A percentile compares a stretch with the other conserved stretches of the same genome.
phyloP scores from a whole-genome alignment of 2,888 invertebrate genomes.

The Orthonychiurus folsomi region DNA sequence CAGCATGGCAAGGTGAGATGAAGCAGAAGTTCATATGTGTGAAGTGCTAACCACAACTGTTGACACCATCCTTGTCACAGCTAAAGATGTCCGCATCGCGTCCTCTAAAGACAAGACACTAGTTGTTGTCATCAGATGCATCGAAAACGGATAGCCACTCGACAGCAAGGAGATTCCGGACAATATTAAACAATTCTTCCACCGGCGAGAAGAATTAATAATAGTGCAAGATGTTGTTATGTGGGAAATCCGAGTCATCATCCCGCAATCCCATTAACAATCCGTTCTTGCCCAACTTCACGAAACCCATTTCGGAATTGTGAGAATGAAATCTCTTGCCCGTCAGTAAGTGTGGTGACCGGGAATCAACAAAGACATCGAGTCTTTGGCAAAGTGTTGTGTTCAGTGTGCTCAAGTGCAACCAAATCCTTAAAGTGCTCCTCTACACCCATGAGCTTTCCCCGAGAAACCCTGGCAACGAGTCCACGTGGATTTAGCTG shows the following conservation, averaged over 20 bases:
- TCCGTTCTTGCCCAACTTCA: conserved; percentile 17
- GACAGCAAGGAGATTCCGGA: background rate
- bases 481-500: conserved; percentile 10
- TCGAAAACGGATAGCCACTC: conserved; percentile 14
- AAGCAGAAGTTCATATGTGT: conserved; percentile 7
- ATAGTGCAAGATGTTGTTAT: conserved; percentile 18
- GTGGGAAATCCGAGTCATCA: conserved; percentile 25
- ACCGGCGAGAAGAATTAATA: conserved; percentile 13
- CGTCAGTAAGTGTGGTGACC: conserved; percentile 26
- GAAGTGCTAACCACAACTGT: conserved; percentile 43
- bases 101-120: background rate
- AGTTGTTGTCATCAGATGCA: conserved; percentile 4
- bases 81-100: background rate
- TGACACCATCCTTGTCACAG: background rate
- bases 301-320: conserved; percentile 20
- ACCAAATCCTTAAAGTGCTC: conserved; percentile 65
- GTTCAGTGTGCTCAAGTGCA: conserved; percentile 49
- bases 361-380: conserved; percentile 22
- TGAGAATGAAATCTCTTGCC: conserved; percentile 24
- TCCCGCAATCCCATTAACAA: conserved; percentile 16
- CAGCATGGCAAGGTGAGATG: conserved; percentile 42
- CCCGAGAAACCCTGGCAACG: conserved; percentile 7
- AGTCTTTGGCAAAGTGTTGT: background rate
- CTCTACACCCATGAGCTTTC: conserved; percentile 7
- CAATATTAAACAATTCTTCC: conserved; percentile 9